Base-by-base conservation (phyloP, 1,140 invertebrate genomes). In the Solenopsis fugax region DNA sequence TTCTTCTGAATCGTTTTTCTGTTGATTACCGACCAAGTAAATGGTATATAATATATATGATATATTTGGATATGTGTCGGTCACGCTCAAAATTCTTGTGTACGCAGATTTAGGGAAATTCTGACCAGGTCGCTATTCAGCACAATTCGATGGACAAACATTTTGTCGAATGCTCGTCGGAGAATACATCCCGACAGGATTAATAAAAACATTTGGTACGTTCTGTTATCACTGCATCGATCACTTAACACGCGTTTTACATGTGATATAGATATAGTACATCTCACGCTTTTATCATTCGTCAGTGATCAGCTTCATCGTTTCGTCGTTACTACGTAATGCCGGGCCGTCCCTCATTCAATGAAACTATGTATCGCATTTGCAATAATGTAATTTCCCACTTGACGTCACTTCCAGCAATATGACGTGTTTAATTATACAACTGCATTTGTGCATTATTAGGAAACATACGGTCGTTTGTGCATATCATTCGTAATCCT, bases 381-480 rank as follows among this genome's bases (percentile, higher is more conserved):
- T 48, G 37, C 54, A 54, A 84, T 73, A 62, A 45, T 29, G 71
- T 84, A 73, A 84, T 84, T 84, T 84, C 58, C 80, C 80, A 84
- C 56, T 84, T 48, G 80, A 84, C 56, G 69, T 84, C 80, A 60
- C 45, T 60, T 48, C 41, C 80, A 75, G 54, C 37, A 60, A 73
- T 75, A 60, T 60, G 80, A 50, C 80, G 69, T 41, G 69, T 75
- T 84, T 84, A 73, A 84, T 84, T 84, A 84, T 84, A 84, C 69
- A 75, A 60, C n/a, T 75, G 54, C 69, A 50, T 75, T 75, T 75
- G 54, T 60, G 54, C 69, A 84, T 84, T 75, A 75, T 84, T 84
- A 73, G 80, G 67, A 82, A 50, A 60, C 54, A n/a, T 71, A 75
- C 41, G 52, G 1, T 21, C 54, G 69, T 56, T 50, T 58, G 41